These are phyloP conservation scores for Zaprionus lachaisei DNA, from an alignment of 1,140 invertebrate species.

Conservation along the genomic window DNA sequence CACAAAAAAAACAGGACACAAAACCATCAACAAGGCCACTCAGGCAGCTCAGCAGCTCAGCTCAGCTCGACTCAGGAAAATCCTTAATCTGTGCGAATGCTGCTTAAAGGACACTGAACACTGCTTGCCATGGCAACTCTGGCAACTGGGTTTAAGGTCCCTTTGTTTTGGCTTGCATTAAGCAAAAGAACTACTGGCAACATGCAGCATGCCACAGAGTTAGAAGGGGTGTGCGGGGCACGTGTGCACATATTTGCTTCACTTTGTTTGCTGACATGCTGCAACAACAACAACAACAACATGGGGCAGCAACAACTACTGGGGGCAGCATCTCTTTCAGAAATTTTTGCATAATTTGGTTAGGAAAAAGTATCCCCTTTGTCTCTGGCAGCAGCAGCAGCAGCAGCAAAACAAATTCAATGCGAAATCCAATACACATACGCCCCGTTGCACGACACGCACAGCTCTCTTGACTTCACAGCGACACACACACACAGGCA, in stretches of 20 bases:
- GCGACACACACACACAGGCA: not conserved
- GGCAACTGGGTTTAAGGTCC: conserved; percentile 16
- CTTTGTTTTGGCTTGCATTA: conserved; percentile 69
- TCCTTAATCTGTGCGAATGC: conserved; percentile 66
- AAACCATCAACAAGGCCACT: conserved; percentile 45
- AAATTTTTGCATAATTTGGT: conserved; percentile 71
- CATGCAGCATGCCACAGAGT: conserved; percentile 21
- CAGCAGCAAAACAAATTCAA: conserved; percentile 37
- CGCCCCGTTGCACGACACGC: conserved; percentile 5
- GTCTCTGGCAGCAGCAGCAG: conserved; percentile 35
- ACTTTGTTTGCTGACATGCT: conserved; percentile 56
- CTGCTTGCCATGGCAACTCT: not conserved
- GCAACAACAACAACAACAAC: conserved; percentile 1
- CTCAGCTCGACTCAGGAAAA: conserved; percentile 36
- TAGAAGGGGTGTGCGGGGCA: conserved; percentile 1
- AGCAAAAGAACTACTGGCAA: conserved; percentile 42
- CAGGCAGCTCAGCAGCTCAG: conserved; percentile 39
- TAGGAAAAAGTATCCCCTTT: conserved; percentile 68
- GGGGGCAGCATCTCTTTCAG: conserved; percentile 24
- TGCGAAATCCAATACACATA: conserved; percentile 33
- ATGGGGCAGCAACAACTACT: conserved; percentile 3
- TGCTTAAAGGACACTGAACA: conserved; percentile 23
- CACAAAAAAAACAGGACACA: conserved; percentile 32
- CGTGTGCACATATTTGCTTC: conserved; percentile 61
- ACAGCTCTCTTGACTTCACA: conserved; percentile 21